Conservation (phyloP, 2,888 invertebrate genomes). For the Xestia ashworthii region DNA sequence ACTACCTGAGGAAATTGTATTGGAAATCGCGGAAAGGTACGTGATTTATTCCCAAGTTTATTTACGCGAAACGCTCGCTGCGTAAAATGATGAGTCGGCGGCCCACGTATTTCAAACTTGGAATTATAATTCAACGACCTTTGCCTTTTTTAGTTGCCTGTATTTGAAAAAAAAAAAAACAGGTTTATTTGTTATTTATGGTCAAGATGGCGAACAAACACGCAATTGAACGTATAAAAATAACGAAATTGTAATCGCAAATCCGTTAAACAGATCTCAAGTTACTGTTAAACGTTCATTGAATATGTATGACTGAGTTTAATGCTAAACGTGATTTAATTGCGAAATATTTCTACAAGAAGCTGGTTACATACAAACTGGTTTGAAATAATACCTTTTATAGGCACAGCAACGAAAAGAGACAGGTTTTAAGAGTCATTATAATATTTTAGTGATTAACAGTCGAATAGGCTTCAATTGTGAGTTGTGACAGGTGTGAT, state of each 20-base stretch:
- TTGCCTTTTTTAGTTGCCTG: constrained; percentile 34
- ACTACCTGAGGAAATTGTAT: constrained; percentile 91
- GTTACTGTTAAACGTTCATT: constrained; percentile 65
- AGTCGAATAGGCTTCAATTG: constrained; percentile 16
- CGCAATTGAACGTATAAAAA: constrained; percentile 28
- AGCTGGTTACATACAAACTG: constrained; percentile 57
- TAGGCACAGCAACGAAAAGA: constrained; percentile 34
- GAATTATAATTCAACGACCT: constrained; percentile 48
- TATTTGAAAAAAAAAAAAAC: constrained; percentile 26
- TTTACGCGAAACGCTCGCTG: constrained; percentile 35
- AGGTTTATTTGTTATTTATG: constrained; percentile 31
- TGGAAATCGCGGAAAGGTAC: constrained; percentile 91
- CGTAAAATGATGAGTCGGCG: constrained; percentile 43
- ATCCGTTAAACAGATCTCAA: constrained; percentile 52
- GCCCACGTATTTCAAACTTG: constrained; percentile 58
- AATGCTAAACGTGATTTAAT: constrained; percentile 66
- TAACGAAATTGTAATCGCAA: constrained; percentile 36
- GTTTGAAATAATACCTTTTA: constrained; percentile 61
- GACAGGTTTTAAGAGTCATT: constrained; percentile 33
- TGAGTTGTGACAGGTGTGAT: constrained; percentile 36
- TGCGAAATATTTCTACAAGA: constrained; percentile 63
- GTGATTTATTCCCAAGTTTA: constrained; percentile 60
- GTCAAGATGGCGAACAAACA: constrained; percentile 8
- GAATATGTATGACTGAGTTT: constrained; percentile 65
- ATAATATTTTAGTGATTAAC: constrained; percentile 24